These are phyloP conservation scores for Nixonia krombeini DNA, from an alignment of 1,140 invertebrate genomes.

Conservation along the genomic window DNA sequence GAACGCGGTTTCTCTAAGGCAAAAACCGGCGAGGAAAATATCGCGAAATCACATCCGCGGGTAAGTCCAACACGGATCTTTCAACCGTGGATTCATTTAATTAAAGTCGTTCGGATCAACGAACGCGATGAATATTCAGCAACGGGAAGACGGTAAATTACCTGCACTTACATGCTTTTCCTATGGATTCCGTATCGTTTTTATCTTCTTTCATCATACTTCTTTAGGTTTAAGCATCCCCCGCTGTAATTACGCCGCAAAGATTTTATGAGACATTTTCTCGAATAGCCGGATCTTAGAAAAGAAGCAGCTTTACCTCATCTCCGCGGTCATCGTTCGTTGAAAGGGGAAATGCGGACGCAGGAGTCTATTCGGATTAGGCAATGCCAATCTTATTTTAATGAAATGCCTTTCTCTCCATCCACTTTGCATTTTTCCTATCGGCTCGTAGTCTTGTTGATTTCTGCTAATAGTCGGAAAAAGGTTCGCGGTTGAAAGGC, in stretches of 20 bases:
- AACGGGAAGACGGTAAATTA: background rate
- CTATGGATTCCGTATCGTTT: background rate
- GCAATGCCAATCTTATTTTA: constrained; percentile 51
- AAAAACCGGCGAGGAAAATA: too few species aligned
- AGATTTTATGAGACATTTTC: constrained; percentile 53
- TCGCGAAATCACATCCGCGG: too few species aligned
- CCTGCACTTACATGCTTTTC: constrained; percentile 1
- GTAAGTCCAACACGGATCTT: too few species aligned
- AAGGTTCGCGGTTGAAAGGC: too few species aligned
- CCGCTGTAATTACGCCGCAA: constrained; percentile 40
- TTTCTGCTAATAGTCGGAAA: too few species aligned
- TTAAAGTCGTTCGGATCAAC: too few species aligned
- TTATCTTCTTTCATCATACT: background rate
- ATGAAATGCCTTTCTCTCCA: constrained; percentile 34
- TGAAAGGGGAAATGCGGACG: constrained; percentile 49
- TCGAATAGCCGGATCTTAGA: constrained; percentile 50
- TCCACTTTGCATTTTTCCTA: too few species aligned
- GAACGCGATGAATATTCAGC: background rate
- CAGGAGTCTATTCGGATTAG: constrained; percentile 49
- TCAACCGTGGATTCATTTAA: too few species aligned
- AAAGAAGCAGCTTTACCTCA: constrained; percentile 49
- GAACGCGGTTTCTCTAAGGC: too few species aligned
- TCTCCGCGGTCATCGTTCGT: constrained; percentile 43
- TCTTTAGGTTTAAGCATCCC: constrained; percentile 12
- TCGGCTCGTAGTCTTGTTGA: too few species aligned